Percentiles rank a stretch among this genome's conserved stretches.
phyloP scores from a whole-genome alignment of 2,888 invertebrate genomes.

The Schizotus pectinicornis region DNA sequence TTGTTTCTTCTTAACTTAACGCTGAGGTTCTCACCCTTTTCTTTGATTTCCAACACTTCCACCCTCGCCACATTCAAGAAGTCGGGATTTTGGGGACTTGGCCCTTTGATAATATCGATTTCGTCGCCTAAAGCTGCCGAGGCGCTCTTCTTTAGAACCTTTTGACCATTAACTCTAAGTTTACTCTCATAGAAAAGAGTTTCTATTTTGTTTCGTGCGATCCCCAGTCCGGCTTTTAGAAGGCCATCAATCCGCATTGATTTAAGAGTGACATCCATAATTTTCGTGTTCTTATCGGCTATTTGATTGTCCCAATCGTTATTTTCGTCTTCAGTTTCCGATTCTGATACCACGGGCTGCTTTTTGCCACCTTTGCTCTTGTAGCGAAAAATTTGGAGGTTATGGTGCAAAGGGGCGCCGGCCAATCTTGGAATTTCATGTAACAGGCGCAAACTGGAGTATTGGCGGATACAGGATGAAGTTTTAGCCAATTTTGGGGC shows the following conservation, averaged over 20 bases:
- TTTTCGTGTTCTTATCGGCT: slow-evolving; percentile 66
- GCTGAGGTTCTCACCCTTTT: slow-evolving; percentile 64
- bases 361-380: slow-evolving; percentile 44
- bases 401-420: neutral
- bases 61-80: slow-evolving; percentile 74
- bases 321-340: slow-evolving; percentile 64
- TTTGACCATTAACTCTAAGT: slow-evolving; percentile 79
- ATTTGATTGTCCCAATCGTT: slow-evolving; percentile 57
- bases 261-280: slow-evolving; percentile 67
- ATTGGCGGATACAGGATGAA: neutral
- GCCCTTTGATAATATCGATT: slow-evolving; percentile 76
- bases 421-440: neutral
- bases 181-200: slow-evolving; percentile 80
- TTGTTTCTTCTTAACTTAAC: slow-evolving; percentile 73
- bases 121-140: slow-evolving; percentile 73
- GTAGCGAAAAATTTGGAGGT: slow-evolving; percentile 32
- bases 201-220: slow-evolving; percentile 82
- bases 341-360: slow-evolving; percentile 45
- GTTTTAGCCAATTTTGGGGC: neutral
- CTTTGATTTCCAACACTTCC: slow-evolving; percentile 64
- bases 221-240: slow-evolving; percentile 71
- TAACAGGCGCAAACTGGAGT: neutral
- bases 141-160: slow-evolving; percentile 76
- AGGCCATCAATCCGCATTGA: slow-evolving; percentile 75
- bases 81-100: slow-evolving; percentile 70